Evolutionary conservation across 2,113 vertebrate genomes (phyloP).

Genomic region (Daphoenositta chrysoptera): DNA sequence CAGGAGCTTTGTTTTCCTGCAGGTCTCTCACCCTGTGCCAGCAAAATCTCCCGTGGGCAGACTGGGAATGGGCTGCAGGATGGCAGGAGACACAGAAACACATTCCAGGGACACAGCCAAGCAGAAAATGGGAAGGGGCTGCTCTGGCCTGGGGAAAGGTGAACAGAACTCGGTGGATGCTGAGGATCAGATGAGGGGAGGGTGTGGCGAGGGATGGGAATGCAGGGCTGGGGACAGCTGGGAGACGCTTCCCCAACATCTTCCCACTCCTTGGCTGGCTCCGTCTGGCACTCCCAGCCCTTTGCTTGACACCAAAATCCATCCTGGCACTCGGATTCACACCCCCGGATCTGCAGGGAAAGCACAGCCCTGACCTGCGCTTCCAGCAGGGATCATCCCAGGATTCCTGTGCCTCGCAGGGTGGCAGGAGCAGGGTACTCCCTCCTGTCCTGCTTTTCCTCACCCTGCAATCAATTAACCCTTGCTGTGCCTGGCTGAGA

Average conservation of each 20-base stretch:
- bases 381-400: not conserved
- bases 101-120: not conserved
- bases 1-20: not conserved
- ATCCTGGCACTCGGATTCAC: not conserved
- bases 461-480: slow-evolving; percentile 1
- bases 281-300: not conserved
- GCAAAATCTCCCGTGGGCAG: not conserved
- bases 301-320: slow-evolving; percentile 1
- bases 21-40: not conserved
- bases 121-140: not conserved
- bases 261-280: slow-evolving; percentile 30
- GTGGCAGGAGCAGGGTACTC: not conserved
- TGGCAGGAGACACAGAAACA: not conserved
- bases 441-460: not conserved
- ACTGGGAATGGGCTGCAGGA: not conserved
- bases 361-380: not conserved
- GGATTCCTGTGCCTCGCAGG: not conserved
- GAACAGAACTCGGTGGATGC: not conserved
- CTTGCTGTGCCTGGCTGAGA: not conserved
- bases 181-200: not conserved
- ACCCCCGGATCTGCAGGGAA: not conserved
- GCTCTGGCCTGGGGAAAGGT: not conserved
- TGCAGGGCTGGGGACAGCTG: not conserved
- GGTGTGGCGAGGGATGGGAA: not conserved
- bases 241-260: not conserved